phyloP scores from a whole-genome alignment of 2,113 vertebrate species.

The Larimichthys polyactis region DNA sequence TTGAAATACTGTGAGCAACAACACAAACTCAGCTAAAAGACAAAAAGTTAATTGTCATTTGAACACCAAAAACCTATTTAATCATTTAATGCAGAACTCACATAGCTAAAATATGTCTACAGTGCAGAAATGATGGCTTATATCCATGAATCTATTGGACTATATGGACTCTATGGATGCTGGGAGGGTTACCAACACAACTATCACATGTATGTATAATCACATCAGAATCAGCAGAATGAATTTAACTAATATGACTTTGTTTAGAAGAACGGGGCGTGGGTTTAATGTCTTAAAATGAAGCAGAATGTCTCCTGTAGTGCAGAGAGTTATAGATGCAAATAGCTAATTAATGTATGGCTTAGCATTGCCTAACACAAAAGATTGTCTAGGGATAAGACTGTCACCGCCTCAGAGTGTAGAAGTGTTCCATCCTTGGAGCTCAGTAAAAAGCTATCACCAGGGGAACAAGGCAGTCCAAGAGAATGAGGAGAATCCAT shows the following conservation, averaged over 20 bases:
- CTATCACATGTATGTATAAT: background rate
- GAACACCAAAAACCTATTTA: background rate
- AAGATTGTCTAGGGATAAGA: constrained; percentile 17
- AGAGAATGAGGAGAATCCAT: constrained; percentile 50
- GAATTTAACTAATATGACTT: too few species aligned
- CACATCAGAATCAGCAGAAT: too few species aligned
- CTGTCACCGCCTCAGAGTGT: constrained; percentile 59
- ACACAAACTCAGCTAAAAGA: background rate
- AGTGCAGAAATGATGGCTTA: background rate
- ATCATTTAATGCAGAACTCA: background rate
- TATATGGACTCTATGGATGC: background rate
- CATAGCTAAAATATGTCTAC: background rate
- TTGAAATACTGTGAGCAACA: background rate
- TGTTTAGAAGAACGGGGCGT: background rate
- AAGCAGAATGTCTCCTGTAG: too few species aligned
- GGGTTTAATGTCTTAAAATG: background rate
- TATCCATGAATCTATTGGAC: background rate
- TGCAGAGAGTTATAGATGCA: constrained; percentile 13
- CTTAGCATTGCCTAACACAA: constrained; percentile 1
- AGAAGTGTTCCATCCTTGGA: constrained; percentile 38
- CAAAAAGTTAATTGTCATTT: background rate
- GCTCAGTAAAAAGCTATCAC: constrained; percentile 28
- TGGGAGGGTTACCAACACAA: background rate
- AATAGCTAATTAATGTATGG: background rate
- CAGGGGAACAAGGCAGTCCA: constrained; percentile 23